Percentiles rank a stretch among this genome's conserved stretches.
These are phyloP conservation scores for Vidua chalybeata DNA, from an alignment of 2,113 vertebrate genomes.

Conservation along the genomic window DNA sequence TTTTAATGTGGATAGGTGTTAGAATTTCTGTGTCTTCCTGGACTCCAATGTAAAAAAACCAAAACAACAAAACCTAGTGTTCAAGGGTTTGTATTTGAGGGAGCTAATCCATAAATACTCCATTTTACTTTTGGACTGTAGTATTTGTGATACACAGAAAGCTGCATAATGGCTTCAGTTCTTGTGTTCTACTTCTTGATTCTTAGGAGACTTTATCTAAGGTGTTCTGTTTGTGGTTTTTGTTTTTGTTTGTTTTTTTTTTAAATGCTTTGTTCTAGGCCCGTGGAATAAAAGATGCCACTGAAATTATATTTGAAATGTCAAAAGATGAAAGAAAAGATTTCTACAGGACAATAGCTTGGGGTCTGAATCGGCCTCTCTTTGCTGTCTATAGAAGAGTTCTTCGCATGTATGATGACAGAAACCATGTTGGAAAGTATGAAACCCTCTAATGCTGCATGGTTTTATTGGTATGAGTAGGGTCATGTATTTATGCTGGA, in stretches of 20 bases:
- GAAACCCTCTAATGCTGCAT: constrained; percentile 75
- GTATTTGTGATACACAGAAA: neutral
- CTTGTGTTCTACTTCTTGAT: constrained; percentile 25
- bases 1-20: neutral
- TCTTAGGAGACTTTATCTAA: constrained; percentile 26
- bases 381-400: constrained; percentile 98
- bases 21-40: neutral
- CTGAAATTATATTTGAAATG: constrained; percentile 99
- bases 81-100: neutral
- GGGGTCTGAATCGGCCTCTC: constrained; percentile 94
- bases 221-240: constrained; percentile 54
- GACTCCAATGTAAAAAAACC: neutral
- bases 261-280: constrained; percentile 79
- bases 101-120: neutral
- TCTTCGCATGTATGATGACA: constrained; percentile 98
- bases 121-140: neutral
- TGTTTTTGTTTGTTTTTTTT: neutral
- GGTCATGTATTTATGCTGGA: neutral
- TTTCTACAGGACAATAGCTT: constrained; percentile 97
- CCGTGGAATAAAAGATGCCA: constrained; percentile 93
- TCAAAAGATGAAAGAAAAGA: constrained; percentile 99
- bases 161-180: neutral
- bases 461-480: constrained; percentile 50
- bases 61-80: neutral
- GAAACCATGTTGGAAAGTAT: constrained; percentile 99